Evolutionary conservation across 2,113 vertebrate genomes (phyloP), one percentile per base, ranked within the genome.

Genomic region (Brachypteracias leptosomus): DNA sequence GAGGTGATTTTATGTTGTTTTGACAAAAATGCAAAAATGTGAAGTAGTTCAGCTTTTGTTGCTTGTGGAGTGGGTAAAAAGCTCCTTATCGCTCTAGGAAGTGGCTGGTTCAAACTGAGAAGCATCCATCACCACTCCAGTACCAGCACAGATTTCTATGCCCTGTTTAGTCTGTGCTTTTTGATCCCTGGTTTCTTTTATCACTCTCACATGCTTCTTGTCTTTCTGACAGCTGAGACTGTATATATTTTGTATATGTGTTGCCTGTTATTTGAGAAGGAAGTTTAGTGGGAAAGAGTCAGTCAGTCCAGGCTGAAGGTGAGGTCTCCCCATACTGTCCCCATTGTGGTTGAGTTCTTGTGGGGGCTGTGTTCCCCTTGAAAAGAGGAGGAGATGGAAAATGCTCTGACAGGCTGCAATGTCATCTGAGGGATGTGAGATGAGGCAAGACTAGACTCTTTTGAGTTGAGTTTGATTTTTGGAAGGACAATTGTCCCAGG

Each of bases 231-330:
- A 73, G 42, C 25, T 42, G 19, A n/a, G n/a, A 52, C 5, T 2
- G n/a, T n/a, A n/a, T n/a, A n/a, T n/a, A n/a, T n/a, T 81, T 65
- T 38, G 29, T 40, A 40, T 2, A 3, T 6, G 15, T 0, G 0
- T 36, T 76, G 40, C 21, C 18, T 68, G 11, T 66, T 57, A 22
- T 28, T 77, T 52, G 33, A 73, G 71, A 38, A 77, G 24, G 28
- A 57, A 21, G 12, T 62, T 83, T 36, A 35, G 33, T 2, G 5
- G 15, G 14, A 33, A 55, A 38, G 10, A 40, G n/a, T 24, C 29
- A 46, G 31, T 47, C 15, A 31, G 35, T 44, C 33, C 63, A 46
- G 47, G 11, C 46, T n/a, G 33, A 55, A 89, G 18, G 16, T 6
- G 54, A 57, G 9, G 20, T 35, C 13, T 52, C 25, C 16, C 18